Conservation (phyloP, 1,140 invertebrate species). For the Ceratina japonica region DNA sequence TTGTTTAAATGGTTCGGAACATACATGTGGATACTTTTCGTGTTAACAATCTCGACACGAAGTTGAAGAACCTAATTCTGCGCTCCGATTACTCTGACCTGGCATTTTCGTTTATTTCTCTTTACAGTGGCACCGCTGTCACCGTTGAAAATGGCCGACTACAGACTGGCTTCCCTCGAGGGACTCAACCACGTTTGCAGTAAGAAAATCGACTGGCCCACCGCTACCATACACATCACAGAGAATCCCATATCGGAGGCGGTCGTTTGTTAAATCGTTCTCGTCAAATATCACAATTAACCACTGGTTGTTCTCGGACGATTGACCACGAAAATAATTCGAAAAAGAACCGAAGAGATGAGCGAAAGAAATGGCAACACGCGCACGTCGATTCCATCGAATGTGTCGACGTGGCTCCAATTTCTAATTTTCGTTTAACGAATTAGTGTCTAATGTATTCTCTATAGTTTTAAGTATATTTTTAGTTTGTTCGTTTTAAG, state of each 20-base stretch:
- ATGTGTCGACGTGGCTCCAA: conserved; percentile 60
- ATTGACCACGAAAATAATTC: conserved; percentile 24
- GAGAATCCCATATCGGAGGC: conserved; percentile 89
- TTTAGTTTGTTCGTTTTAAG: conserved; percentile 27
- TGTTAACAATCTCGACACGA: conserved; percentile 36
- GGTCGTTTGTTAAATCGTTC: conserved; percentile 83
- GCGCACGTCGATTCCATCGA: conserved; percentile 27
- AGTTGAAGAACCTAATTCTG: conserved; percentile 10
- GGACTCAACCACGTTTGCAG: conserved; percentile 80
- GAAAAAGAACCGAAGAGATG: too few species aligned
- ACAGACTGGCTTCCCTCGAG: conserved; percentile 81
- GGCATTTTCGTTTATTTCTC: conserved; percentile 60
- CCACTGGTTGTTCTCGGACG: conserved; percentile 44
- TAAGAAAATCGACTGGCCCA: conserved; percentile 80
- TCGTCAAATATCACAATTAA: conserved; percentile 17
- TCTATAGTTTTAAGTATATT: conserved; percentile 28
- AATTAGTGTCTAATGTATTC: conserved; percentile 19
- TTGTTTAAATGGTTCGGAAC: conserved; percentile 28
- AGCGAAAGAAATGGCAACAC: background rate
- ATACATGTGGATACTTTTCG: conserved; percentile 28
- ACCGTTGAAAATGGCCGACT: conserved; percentile 84
- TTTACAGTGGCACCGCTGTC: conserved; percentile 85
- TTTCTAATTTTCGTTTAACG: conserved; percentile 36
- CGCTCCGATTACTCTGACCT: conserved; percentile 34
- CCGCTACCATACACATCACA: conserved; percentile 86